phyloP scores from a whole-genome alignment of 1,140 invertebrate genomes.

The Pemphigus obesinymphae region DNA sequence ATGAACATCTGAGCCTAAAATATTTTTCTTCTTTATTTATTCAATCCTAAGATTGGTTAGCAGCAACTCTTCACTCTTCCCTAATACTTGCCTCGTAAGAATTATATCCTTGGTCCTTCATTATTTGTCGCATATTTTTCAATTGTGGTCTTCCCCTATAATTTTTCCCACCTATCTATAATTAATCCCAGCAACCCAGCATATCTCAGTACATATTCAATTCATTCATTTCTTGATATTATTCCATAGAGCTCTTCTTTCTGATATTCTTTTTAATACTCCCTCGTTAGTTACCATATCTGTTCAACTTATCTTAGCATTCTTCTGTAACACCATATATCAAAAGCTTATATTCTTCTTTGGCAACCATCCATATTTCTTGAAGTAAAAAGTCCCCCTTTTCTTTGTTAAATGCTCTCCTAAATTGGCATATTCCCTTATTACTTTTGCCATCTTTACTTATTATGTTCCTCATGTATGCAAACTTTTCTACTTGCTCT shows the following conservation, averaged over 20 bases:
- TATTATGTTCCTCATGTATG: too few species aligned
- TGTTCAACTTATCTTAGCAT: background rate
- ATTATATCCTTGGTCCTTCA: background rate
- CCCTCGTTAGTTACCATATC: background rate
- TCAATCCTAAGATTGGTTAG: too few species aligned
- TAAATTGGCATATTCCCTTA: too few species aligned
- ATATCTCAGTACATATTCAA: background rate
- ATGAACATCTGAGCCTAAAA: too few species aligned
- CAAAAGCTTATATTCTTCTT: too few species aligned
- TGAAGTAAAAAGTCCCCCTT: too few species aligned
- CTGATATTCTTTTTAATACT: background rate
- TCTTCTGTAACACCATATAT: background rate
- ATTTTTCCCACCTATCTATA: background rate
- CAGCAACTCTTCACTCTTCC: background rate
- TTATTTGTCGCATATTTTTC: background rate
- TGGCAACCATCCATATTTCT: too few species aligned
- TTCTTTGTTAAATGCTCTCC: too few species aligned
- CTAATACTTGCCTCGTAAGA: background rate
- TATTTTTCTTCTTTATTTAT: too few species aligned
- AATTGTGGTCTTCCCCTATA: background rate
- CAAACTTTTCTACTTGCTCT: too few species aligned
- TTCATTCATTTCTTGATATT: background rate
- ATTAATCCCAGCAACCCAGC: background rate
- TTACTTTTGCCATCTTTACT: too few species aligned
- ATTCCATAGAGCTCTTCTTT: background rate